Base-by-base conservation (phyloP, 2,888 invertebrate species). In the Drosophila phalerata region DNA sequence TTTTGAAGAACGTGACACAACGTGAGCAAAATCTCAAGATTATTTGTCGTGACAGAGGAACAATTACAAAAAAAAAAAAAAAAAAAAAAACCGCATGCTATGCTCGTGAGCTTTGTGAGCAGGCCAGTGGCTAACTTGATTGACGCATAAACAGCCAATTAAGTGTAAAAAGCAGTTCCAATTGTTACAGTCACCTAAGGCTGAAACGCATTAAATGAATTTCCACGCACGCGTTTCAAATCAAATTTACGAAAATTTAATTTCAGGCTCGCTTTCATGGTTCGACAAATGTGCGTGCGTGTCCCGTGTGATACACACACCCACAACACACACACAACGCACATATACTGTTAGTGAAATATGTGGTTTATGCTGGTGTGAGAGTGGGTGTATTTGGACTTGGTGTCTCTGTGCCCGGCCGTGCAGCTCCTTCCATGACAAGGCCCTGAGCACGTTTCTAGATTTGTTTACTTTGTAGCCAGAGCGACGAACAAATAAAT, bases 1-100 rank as follows among this genome's bases (percentile, higher is more conserved):
- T 89, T 88, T 88, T 88, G 71, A 81, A 81, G 82, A 84, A 90
- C 88, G 85, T 88, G 85, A 90, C 83, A 78, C 71, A 77, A 89
- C 90, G 89, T 90, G 85, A 65, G 34, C 32, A 60, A 85, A 87
- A 84, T 89, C 63, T 69, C 58, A 76, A 80, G 57, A 52, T 48
- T 53, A 11, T 19, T 45, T 37, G 64, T 42, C 53, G 71, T 52
- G 64, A 56, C 65, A 38, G 15, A 38, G 61, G 62, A 57, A 38
- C 77, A 77, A 68, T 75, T 77, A 72, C 42, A 13, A 40, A 10
- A 43, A 38, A 32, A 22, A 22, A 22, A 22, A 72, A 38, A 13
- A 40, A 10, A 43, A 38, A 32, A 22, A 22, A 22, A 22, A 22
- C 64, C 68, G 57, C 65, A 65, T 68, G 51, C 53, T 43, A 48